These are phyloP conservation scores for Halictus quadricinctus DNA, from an alignment of 2,888 invertebrate genomes.

Conservation along the genomic window DNA sequence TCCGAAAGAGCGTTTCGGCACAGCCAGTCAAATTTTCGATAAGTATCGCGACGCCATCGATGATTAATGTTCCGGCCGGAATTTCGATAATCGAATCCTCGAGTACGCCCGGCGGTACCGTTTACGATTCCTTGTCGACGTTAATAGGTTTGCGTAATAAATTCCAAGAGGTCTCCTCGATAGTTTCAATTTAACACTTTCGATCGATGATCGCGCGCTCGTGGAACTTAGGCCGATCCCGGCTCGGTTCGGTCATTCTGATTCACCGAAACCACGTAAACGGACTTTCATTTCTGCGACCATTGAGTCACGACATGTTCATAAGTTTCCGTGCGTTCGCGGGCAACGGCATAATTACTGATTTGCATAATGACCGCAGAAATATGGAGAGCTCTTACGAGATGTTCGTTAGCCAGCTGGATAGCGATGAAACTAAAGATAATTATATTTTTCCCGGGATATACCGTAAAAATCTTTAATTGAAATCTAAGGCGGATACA, in stretches of 20 bases:
- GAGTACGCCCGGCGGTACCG: background rate
- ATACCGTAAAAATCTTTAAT: constrained; percentile 44
- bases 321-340: constrained; percentile 44
- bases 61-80: constrained; percentile 44
- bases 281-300: constrained; percentile 27
- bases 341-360: constrained; percentile 63
- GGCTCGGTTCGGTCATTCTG: background rate
- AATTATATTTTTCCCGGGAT: constrained; percentile 25
- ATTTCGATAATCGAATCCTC: constrained; percentile 20
- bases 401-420: constrained; percentile 18
- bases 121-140: constrained; percentile 37
- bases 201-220: background rate
- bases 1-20: constrained; percentile 36
- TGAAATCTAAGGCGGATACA: constrained; percentile 25
- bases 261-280: constrained; percentile 14
- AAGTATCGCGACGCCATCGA: constrained; percentile 49
- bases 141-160: constrained; percentile 58
- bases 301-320: constrained; percentile 18
- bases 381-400: constrained; percentile 31
- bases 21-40: constrained; percentile 47
- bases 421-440: constrained; percentile 23
- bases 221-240: background rate
- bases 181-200: constrained; percentile 22
- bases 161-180: constrained; percentile 27
- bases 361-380: constrained; percentile 71